A percentile compares a stretch with the other conserved stretches of the same genome.
Evolutionary conservation across 1,140 invertebrate genomes (phyloP).

Genomic region (Drosophila tropicalis): DNA sequence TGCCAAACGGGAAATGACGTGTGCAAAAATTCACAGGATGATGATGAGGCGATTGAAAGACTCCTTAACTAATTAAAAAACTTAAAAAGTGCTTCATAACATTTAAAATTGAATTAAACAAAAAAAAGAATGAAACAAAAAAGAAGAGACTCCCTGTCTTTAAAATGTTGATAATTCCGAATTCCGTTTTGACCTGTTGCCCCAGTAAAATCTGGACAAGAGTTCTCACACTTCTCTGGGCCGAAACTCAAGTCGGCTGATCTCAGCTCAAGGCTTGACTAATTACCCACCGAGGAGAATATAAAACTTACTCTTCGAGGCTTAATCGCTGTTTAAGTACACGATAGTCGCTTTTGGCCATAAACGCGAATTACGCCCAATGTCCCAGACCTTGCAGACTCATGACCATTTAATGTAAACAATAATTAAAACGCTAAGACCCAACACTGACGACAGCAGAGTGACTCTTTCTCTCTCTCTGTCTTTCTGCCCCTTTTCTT

Average conservation of each 20-base stretch:
- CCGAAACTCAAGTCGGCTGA: conserved; percentile 16
- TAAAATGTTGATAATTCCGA: not conserved
- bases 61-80: conserved; percentile 64
- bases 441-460: conserved; percentile 29
- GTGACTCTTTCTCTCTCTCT: conserved; percentile 9
- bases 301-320: conserved; percentile 19
- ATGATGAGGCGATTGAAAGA: conserved; percentile 45
- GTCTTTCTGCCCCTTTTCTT: not conserved
- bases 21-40: conserved; percentile 77
- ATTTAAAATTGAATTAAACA: conserved; percentile 69
- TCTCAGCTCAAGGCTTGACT: conserved; percentile 26
- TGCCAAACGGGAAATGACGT: conserved; percentile 77
- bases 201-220: conserved; percentile 51
- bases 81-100: conserved; percentile 34
- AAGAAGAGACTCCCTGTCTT: conserved; percentile 36
- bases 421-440: conserved; percentile 72
- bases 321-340: conserved; percentile 79
- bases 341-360: conserved; percentile 65
- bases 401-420: conserved; percentile 81
- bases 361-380: conserved; percentile 79
- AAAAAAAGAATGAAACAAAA: conserved; percentile 4
- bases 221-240: conserved; percentile 61
- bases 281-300: conserved; percentile 51
- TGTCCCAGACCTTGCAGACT: conserved; percentile 57
- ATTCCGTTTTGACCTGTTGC: conserved; percentile 65